Evolutionary conservation across 1,140 invertebrate genomes (phyloP).

Genomic region (Atta cephalotes): DNA sequence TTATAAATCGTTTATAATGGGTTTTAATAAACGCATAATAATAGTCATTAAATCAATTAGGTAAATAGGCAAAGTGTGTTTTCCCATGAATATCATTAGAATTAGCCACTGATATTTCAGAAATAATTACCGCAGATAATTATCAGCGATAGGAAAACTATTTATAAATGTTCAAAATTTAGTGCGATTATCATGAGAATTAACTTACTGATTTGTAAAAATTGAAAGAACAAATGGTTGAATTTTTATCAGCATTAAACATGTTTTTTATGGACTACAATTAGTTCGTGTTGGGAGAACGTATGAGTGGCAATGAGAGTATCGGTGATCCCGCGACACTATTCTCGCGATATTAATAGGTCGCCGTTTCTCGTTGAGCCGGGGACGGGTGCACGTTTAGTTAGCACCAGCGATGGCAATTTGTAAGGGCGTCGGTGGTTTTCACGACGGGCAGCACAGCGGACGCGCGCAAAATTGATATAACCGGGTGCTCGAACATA

Average conservation of each 20-base stretch:
- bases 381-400: constrained; percentile 65
- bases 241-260: constrained; percentile 36
- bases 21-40: neutral
- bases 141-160: neutral
- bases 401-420: constrained; percentile 74
- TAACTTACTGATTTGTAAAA: constrained; percentile 12
- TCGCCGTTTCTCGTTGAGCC: constrained; percentile 53
- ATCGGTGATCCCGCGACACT: constrained; percentile 45
- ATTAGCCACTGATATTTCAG: neutral
- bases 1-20: neutral
- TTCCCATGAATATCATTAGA: constrained; percentile 6
- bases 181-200: neutral
- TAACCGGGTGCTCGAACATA: constrained; percentile 55
- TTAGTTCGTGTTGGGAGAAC: constrained; percentile 36
- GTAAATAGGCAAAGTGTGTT: neutral
- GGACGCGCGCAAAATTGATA: constrained; percentile 73
- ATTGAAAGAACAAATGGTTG: constrained; percentile 1
- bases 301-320: constrained; percentile 36
- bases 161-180: neutral
- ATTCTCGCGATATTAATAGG: constrained; percentile 56
- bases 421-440: constrained; percentile 67
- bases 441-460: constrained; percentile 41
- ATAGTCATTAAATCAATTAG: constrained; percentile 1
- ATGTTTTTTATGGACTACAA: constrained; percentile 12
- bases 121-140: neutral